phyloP scores from a whole-genome alignment of 2,888 invertebrate genomes.

The Ormyrus nitidulus region DNA sequence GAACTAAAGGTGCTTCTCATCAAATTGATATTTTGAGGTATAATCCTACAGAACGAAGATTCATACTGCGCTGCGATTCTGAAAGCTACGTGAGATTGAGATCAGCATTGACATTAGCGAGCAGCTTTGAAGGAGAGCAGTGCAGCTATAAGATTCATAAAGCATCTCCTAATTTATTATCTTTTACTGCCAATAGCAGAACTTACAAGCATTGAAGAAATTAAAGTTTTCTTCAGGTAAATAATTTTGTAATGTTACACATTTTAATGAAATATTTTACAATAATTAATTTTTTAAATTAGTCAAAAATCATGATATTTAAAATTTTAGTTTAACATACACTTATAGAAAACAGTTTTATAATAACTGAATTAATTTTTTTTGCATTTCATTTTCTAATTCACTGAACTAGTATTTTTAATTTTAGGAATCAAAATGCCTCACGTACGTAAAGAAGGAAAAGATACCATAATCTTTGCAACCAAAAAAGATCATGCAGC shows the following conservation, averaged over 20 bases:
- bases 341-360: not conserved
- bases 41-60: constrained; percentile 74
- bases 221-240: not conserved
- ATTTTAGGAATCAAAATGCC: constrained; percentile 63
- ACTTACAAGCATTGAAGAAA: constrained; percentile 64
- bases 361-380: not conserved
- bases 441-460: constrained; percentile 77
- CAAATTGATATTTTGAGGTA: constrained; percentile 80
- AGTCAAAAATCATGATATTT: not conserved
- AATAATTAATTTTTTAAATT: constrained; percentile 1
- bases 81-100: constrained; percentile 78
- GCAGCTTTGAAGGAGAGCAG: constrained; percentile 73
- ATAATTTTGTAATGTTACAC: not conserved
- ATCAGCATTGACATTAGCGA: constrained; percentile 78
- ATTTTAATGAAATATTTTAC: constrained; percentile 21
- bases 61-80: constrained; percentile 78
- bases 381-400: not conserved
- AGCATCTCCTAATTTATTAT: constrained; percentile 75
- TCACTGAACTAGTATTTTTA: too few species aligned
- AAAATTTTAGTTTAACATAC: not conserved
- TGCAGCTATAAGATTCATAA: constrained; percentile 79
- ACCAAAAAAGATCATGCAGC: constrained; percentile 86
- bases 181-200: constrained; percentile 68
- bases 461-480: constrained; percentile 90
- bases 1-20: constrained; percentile 78